phyloP scores from a whole-genome alignment of 2,797 vertebrate species.

The Valencia hispanica region DNA sequence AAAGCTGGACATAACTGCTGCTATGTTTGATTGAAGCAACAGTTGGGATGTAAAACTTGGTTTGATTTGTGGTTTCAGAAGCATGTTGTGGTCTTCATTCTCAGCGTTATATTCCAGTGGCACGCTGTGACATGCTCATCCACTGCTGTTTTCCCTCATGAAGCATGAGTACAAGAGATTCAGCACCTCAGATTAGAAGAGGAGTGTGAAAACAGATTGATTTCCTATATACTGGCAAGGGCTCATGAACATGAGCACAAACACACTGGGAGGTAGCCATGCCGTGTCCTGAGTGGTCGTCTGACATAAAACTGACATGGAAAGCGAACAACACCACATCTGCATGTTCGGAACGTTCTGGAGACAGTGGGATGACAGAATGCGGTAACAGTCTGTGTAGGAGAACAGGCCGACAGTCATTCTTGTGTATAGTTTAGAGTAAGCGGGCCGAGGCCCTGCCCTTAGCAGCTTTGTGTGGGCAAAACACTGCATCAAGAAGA shows the following conservation, averaged over 20 bases:
- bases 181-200: background rate
- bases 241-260: slow-evolving; percentile 20
- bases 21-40: slow-evolving; percentile 21
- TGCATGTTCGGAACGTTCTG: slow-evolving; percentile 34
- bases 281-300: slow-evolving; percentile 8
- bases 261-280: slow-evolving; percentile 13
- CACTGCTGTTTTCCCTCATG: slow-evolving; percentile 14
- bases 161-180: background rate
- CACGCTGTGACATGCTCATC: slow-evolving; percentile 4
- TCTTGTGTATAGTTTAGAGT: slow-evolving; percentile 30
- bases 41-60: slow-evolving; percentile 2
- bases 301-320: slow-evolving; percentile 17
- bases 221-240: slow-evolving; percentile 11
- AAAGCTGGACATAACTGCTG: slow-evolving; percentile 34
- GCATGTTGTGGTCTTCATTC: slow-evolving; percentile 1
- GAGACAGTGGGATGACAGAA: slow-evolving; percentile 47
- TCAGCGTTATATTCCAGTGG: slow-evolving; percentile 9
- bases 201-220: slow-evolving; percentile 14
- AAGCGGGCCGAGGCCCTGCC: slow-evolving; percentile 54
- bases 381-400: slow-evolving; percentile 53
- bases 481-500: slow-evolving; percentile 21
- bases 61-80: slow-evolving; percentile 13
- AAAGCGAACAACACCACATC: slow-evolving; percentile 26
- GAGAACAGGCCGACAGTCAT: slow-evolving; percentile 49
- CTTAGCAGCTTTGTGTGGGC: slow-evolving; percentile 58